Evolutionary conservation across 2,113 vertebrate genomes (phyloP).

Genomic region (Callaeas wilsoni): DNA sequence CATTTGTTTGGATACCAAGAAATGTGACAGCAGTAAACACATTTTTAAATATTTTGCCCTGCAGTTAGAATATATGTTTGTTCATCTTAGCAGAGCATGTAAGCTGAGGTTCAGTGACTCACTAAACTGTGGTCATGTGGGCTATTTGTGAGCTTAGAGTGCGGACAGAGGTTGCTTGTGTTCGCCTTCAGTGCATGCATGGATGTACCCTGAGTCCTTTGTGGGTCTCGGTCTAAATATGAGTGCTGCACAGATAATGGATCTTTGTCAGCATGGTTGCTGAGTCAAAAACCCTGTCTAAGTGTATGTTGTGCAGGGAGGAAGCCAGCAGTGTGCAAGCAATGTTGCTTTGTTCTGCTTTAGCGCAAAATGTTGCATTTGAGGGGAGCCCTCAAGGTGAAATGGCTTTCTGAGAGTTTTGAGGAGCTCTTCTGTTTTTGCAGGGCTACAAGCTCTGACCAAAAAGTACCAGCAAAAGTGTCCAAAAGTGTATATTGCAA

Average conservation of each 20-base stretch:
- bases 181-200: not conserved
- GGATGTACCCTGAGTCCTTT: not conserved
- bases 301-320: not conserved
- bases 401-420: not conserved
- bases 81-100: slow-evolving; percentile 27
- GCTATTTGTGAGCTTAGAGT: slow-evolving; percentile 16
- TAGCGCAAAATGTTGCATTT: not conserved
- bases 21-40: slow-evolving; percentile 2
- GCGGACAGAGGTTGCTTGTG: slow-evolving; percentile 1
- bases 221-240: not conserved
- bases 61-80: slow-evolving; percentile 12
- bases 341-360: not conserved
- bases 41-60: slow-evolving; percentile 30
- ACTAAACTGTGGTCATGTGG: slow-evolving; percentile 20
- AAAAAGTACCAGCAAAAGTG: not conserved
- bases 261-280: not conserved
- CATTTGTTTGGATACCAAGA: not conserved
- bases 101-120: slow-evolving; percentile 47
- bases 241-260: slow-evolving; percentile 9
- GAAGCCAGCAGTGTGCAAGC: not conserved
- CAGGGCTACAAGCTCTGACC: not conserved
- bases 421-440: not conserved
- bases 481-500: not conserved
- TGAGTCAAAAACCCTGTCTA: not conserved
- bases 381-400: not conserved